phyloP scores from a whole-genome alignment of 2,797 vertebrate genomes.

The Bradypodion ventrale region DNA sequence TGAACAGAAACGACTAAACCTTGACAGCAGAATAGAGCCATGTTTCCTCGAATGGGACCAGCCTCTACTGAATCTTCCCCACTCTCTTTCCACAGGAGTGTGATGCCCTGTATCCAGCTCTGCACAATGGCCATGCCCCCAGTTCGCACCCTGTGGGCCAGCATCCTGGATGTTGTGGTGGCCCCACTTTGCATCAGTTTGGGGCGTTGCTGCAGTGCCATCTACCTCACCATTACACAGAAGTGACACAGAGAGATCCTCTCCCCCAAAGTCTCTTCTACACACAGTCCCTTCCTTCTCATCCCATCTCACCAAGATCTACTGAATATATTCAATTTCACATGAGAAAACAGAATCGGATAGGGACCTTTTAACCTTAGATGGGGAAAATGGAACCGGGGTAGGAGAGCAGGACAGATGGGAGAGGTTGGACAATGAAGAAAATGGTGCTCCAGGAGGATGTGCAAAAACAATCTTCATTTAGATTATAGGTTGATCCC shows the following conservation, averaged over 20 bases:
- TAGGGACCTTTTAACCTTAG: neutral
- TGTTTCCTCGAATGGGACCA: too few relatives aligned
- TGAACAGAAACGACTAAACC: too few relatives aligned
- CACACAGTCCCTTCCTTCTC: neutral
- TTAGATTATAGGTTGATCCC: too few relatives aligned
- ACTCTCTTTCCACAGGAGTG: conserved; percentile 55
- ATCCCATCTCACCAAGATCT: neutral
- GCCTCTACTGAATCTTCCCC: neutral
- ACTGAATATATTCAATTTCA: neutral
- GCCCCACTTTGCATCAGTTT: conserved; percentile 75
- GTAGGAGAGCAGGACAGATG: neutral
- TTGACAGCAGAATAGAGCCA: too few relatives aligned
- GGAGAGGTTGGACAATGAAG: neutral
- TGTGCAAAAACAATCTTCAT: neutral
- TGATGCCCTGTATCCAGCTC: conserved; percentile 80
- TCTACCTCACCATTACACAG: conserved; percentile 73
- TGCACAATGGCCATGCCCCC: conserved; percentile 80
- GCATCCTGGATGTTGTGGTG: conserved; percentile 74
- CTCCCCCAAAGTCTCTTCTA: neutral
- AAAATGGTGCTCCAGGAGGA: neutral
- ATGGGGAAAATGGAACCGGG: neutral
- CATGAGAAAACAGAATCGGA: neutral
- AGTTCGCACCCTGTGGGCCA: conserved; percentile 76
- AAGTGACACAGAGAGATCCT: conserved; percentile 47
- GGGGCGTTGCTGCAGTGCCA: conserved; percentile 74